Percentiles rank a stretch among this genome's conserved stretches.
Conservation (phyloP, 2,113 vertebrate genomes). For the Suricata suricatta region DNA sequence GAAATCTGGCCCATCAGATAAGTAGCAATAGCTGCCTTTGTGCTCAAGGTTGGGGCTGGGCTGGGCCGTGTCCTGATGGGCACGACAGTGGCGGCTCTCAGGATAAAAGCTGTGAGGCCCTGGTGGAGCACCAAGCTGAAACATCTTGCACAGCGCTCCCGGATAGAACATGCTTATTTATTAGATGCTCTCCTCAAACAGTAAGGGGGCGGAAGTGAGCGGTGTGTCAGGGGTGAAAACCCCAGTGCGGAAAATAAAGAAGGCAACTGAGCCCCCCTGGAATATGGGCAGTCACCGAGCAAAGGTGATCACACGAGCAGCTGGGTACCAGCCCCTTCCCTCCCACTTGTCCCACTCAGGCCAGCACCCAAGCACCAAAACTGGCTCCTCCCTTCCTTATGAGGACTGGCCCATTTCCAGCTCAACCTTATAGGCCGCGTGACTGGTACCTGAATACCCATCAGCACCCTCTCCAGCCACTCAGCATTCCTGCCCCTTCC, state of each 20-base stretch:
- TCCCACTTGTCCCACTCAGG: not conserved
- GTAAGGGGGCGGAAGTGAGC: not conserved
- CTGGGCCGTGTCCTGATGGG: not conserved
- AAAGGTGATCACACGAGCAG: not conserved
- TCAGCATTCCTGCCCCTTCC: too few relatives aligned
- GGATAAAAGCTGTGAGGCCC: not conserved
- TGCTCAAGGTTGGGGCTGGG: not conserved
- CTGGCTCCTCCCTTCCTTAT: not conserved
- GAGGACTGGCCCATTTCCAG: not conserved
- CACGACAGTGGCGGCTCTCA: accelerated
- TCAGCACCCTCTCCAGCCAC: not conserved
- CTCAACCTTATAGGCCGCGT: not conserved
- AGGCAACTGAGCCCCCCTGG: accelerated
- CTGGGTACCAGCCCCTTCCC: not conserved
- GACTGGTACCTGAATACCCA: not conserved
- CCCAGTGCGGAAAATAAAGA: not conserved
- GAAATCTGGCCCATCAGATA: not conserved
- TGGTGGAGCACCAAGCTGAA: not conserved
- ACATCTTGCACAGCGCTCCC: too few relatives aligned
- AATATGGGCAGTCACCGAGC: not conserved
- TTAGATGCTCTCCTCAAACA: not conserved
- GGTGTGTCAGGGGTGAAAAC: not conserved
- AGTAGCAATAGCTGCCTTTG: not conserved
- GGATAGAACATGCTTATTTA: not conserved
- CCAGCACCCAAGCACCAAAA: not conserved